Base-by-base conservation (phyloP, 2,113 vertebrate genomes). In the Synodontis membranacea region DNA sequence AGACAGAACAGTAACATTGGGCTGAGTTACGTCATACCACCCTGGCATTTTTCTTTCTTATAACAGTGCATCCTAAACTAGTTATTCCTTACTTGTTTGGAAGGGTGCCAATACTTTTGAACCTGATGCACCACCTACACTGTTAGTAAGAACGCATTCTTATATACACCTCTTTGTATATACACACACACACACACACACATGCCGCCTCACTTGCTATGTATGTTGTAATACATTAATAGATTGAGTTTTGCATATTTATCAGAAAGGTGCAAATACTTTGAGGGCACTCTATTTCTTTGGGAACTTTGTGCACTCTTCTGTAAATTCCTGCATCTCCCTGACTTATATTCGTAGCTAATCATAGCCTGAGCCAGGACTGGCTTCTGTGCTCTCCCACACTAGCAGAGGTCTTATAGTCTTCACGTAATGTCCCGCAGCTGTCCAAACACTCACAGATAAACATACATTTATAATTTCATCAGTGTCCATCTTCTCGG, bases 351-450 rank as follows among this genome's bases (percentile, higher is more conserved):
- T 81, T 60, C 5, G 10, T 82, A 62, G 88, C 88, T 94, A 92
- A 93, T 93, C 93, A 92, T 93, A 88, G 89, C 90, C 88, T 50
- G 84, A 89, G 90, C 91, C 86, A 87, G 88, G 87, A 92, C 89
- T 86, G 88, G 91, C 93, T 94, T 94, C 93, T 94, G 94, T 90
- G 92, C 92, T 92, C 80, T 91, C 94, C 92, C 92, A 92, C 86
- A 86, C 92, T 91, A 92, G 92, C 91, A 86, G 46, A 82, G 42
- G 44, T 39, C 58, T 84, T 72, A 76, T 76, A 50, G 70, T 83
- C 93, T 93, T 83, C 91, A 90, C 88, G 89, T 93, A 94, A 93
- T 92, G 90, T 93, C 88, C 91, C 62, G 86, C 94, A 95, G 94
- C 94, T 95, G 94, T 94, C 91, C 80, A 94, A 95, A 94, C 92